Evolutionary conservation across 2,113 vertebrate genomes (phyloP), one percentile per base, ranked within the genome.

Genomic region (Morone chrysops): DNA sequence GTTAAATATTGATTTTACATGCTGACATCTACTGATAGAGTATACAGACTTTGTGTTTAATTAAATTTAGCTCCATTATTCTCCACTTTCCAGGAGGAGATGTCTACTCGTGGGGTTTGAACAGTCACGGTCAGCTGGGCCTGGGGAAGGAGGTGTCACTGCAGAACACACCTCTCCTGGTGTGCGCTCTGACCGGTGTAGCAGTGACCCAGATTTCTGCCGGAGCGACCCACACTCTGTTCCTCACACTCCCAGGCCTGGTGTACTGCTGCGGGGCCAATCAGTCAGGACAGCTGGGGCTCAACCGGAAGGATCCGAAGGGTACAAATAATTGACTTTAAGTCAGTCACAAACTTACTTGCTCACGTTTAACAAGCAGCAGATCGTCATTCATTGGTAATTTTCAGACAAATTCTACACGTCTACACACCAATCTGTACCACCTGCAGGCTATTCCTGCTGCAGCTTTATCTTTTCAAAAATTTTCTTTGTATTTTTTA

Each of bases 181-280:
- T 99, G 78, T 89, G 87, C 31, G 95, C 96, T 90, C 94, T 99
- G 72, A 93, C 87, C 63, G 98, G 97, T 79, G 95, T 98, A 36
- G 96, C 97, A 9, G 97, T 99, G 92, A 95, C 93, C 75, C 96
- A 97, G 89, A 93, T 99, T 78, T 92, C 96, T 50, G 97, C 97
- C 31, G 98, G 98, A 86, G 97, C 96, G 81, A 94, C 92, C 18
- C 97, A 99, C 82, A 96, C 96, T 78, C 95, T 99, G 94, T 96
- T 96, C 50, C 94, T 98, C 8, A 96, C 97, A 3, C 95, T 98
- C 84, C 94, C 97, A 54, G 96, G 96, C 90, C 95, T 96, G 90
- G 96, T 98, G 75, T 99, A 98, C 94, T 97, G 97, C 92, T 99
- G 98, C 94, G 98, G 98, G 22, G 96, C 97, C 67, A 99, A 99